Conservation (phyloP, 2,113 vertebrate genomes). For the Todiramphus chloris region DNA sequence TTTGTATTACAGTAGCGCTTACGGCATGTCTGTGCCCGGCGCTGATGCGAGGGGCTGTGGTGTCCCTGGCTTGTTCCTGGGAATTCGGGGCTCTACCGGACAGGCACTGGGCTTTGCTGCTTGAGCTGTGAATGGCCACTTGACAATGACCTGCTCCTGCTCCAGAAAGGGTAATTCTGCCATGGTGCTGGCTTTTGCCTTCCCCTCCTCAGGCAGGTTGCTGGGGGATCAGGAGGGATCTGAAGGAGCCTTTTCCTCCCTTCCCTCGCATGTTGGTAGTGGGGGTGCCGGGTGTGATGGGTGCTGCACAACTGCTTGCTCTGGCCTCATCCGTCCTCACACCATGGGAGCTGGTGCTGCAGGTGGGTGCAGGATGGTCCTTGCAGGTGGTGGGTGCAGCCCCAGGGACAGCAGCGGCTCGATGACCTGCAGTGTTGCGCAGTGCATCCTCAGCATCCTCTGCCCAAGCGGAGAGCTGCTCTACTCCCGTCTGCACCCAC, state of each 20-base stretch:
- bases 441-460: accelerated
- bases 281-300: not conserved
- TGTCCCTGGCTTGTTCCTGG: not conserved
- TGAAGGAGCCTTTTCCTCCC: not conserved
- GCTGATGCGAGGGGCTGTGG: not conserved
- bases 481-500: accelerated
- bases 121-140: accelerated
- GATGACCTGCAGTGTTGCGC: accelerated
- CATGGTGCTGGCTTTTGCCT: not conserved
- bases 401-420: not conserved
- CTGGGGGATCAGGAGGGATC: not conserved
- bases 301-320: not conserved
- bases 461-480: accelerated
- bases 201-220: too few species aligned
- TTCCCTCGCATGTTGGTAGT: not conserved
- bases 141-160: accelerated
- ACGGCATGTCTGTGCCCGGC: not conserved
- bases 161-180: not conserved
- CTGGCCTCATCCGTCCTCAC: accelerated
- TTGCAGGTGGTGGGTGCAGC: not conserved
- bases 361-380: not conserved
- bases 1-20: constrained; percentile 5
- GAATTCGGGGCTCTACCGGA: not conserved
- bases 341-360: not conserved
- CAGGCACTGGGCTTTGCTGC: not conserved